Percentiles rank a stretch among this genome's conserved stretches.
Conservation (phyloP, 92 coral and sea anemone genomes). For the Parazoanthus atlanticus region DNA sequence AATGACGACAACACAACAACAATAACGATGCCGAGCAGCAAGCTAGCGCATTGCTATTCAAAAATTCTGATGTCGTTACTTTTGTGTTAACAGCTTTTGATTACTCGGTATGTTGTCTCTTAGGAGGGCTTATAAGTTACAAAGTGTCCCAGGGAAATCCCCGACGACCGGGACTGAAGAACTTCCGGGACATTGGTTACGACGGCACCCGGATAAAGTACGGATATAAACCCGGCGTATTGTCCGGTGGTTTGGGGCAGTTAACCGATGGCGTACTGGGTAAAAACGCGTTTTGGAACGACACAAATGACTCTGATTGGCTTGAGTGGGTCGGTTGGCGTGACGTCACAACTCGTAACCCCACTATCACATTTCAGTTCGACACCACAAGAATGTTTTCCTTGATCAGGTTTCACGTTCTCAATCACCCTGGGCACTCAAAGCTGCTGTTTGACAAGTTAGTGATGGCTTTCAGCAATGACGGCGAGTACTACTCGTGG, state of each 20-base stretch:
- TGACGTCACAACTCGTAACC: slow-evolving; percentile 68
- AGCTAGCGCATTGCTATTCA: neutral
- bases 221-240: slow-evolving; percentile 78
- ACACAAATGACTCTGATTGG: slow-evolving; percentile 79
- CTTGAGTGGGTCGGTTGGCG: slow-evolving; percentile 96
- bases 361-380: slow-evolving; percentile 86
- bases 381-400: slow-evolving; percentile 74
- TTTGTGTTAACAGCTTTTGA: neutral
- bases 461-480: slow-evolving; percentile 84
- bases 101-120: neutral
- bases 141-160: slow-evolving; percentile 85
- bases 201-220: slow-evolving; percentile 81
- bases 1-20: neutral
- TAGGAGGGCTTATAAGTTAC: slow-evolving; percentile 93
- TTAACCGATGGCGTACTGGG: slow-evolving; percentile 92
- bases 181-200: slow-evolving; percentile 86
- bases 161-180: slow-evolving; percentile 73
- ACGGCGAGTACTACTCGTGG: slow-evolving; percentile 94
- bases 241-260: slow-evolving; percentile 93
- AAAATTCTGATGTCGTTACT: neutral
- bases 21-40: too few species aligned
- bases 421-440: slow-evolving; percentile 83
- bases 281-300: slow-evolving; percentile 79
- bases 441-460: slow-evolving; percentile 87
- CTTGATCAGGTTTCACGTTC: slow-evolving; percentile 75